phyloP scores from a whole-genome alignment of 2,797 vertebrate genomes.

The Oreochromis mossambicus region DNA sequence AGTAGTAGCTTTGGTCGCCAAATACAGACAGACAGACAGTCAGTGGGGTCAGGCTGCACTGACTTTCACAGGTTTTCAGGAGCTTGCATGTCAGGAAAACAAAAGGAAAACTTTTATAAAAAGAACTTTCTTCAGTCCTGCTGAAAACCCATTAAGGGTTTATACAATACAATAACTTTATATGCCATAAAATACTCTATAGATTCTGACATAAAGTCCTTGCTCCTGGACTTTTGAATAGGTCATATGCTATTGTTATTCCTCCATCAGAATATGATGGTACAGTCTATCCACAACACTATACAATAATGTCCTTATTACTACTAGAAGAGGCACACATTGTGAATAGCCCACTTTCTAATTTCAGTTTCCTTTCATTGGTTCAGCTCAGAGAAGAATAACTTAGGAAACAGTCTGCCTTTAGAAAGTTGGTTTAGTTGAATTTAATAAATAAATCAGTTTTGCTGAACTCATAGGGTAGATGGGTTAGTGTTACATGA shows the following conservation, averaged over 20 bases:
- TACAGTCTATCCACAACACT: not conserved
- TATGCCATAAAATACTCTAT: not conserved
- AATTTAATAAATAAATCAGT: not conserved
- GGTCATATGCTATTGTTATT: conserved; percentile 4
- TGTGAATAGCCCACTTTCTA: not conserved
- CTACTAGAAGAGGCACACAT: not conserved
- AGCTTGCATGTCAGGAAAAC: not conserved
- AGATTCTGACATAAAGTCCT: not conserved
- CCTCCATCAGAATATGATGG: not conserved
- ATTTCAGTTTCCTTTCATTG: not conserved
- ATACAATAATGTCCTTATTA: not conserved
- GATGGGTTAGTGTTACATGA: rapidly evolving
- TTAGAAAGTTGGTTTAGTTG: not conserved
- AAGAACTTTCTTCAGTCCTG: not conserved
- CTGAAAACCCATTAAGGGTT: not conserved
- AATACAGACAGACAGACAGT: not conserved
- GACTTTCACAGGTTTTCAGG: not conserved
- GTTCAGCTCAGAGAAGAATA: not conserved
- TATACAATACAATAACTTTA: not conserved
- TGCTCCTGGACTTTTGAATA: not conserved
- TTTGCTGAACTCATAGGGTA: not conserved
- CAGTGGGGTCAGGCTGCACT: conserved; percentile 12
- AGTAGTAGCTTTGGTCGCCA: not conserved
- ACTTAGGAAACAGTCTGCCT: not conserved
- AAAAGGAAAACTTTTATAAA: not conserved